These are phyloP conservation scores for Loris lydekkerianus DNA, from an alignment of 2,797 vertebrate species.

Conservation along the genomic window DNA sequence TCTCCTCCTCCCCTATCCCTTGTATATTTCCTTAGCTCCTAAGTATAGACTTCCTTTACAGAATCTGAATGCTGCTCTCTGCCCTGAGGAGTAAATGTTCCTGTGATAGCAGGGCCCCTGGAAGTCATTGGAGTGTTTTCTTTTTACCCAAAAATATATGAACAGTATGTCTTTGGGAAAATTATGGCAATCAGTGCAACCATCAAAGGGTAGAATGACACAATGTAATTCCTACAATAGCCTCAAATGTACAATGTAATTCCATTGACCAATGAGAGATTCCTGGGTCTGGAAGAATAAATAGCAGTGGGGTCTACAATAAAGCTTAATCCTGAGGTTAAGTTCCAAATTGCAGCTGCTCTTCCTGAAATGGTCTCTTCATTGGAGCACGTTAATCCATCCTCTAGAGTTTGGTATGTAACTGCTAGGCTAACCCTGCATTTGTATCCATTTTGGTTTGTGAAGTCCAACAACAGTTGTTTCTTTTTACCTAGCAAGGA, in stretches of 20 bases:
- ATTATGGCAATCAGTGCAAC: neutral
- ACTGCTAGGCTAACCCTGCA: neutral
- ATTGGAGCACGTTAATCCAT: neutral
- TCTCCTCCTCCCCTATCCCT: neutral
- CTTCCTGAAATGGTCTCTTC: neutral
- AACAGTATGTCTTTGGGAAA: neutral
- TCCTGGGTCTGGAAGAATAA: neutral
- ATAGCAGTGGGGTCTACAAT: neutral
- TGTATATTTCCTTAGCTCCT: neutral
- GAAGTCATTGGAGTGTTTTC: neutral
- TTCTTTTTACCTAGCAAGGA: slow-evolving; percentile 25
- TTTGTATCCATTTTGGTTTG: slow-evolving; percentile 12
- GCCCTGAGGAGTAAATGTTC: neutral
- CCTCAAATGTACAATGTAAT: neutral
- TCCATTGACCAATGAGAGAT: neutral
- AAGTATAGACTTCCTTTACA: neutral
- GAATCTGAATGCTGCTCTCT: neutral
- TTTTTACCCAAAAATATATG: neutral
- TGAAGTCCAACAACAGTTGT: neutral
- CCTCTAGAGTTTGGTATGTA: neutral
- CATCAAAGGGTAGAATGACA: neutral
- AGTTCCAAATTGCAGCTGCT: neutral
- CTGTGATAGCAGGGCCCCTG: neutral
- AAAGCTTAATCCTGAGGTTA: neutral
- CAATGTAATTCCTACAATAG: neutral